These are phyloP conservation scores for Bombus cullumanus DNA, from an alignment of 1,140 invertebrate species.

Conservation along the genomic window DNA sequence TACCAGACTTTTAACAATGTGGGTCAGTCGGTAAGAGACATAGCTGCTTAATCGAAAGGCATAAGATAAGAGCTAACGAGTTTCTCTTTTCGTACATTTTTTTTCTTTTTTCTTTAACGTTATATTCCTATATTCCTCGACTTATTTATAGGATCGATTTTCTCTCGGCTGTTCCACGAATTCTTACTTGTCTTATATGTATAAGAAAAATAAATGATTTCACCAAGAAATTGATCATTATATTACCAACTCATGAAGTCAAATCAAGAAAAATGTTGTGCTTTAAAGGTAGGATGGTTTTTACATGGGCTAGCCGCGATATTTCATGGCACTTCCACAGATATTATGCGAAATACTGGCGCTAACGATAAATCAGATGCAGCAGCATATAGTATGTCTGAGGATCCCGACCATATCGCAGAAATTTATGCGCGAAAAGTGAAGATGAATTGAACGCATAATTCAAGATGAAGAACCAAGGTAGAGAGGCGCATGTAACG, in stretches of 20 bases:
- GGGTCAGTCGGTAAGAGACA: slow-evolving; percentile 52
- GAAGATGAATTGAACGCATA: slow-evolving; percentile 23
- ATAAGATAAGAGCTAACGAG: not conserved
- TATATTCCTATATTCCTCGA: too few species aligned
- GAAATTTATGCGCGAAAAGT: slow-evolving; percentile 23
- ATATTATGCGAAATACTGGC: slow-evolving; percentile 17
- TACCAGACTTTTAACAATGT: slow-evolving; percentile 42
- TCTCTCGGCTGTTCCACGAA: not conserved
- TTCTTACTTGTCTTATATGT: too few species aligned
- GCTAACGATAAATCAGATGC: slow-evolving; percentile 20
- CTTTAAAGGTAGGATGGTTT: not conserved
- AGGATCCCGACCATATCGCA: slow-evolving; percentile 13
- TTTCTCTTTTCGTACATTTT: not conserved
- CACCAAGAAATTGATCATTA: not conserved
- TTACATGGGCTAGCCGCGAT: not conserved
- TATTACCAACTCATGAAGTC: not conserved
- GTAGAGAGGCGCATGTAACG: not conserved
- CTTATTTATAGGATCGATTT: not conserved
- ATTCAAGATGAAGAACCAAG: slow-evolving; percentile 13
- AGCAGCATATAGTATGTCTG: slow-evolving; percentile 1
- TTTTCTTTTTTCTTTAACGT: too few species aligned
- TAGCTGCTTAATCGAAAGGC: not conserved
- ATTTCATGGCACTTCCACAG: slow-evolving; percentile 12
- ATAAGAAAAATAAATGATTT: not conserved
- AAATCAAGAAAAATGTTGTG: slow-evolving; percentile 4